Percentiles rank a stretch among this genome's conserved stretches.
Conservation (phyloP, 2,113 vertebrate species). For the Prietella phreatophila region DNA sequence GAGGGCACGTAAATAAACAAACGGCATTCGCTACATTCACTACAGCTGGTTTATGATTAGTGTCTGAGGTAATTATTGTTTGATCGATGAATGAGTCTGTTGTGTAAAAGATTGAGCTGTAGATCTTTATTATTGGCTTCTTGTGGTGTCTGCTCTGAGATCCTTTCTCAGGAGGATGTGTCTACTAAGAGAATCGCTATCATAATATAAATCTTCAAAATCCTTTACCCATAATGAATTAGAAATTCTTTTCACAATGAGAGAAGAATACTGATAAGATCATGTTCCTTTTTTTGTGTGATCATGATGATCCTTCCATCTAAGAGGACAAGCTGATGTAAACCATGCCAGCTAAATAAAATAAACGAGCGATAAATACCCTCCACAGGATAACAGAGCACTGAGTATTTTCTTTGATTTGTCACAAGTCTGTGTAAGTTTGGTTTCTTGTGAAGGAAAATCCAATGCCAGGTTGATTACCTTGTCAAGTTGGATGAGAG, state of each 20-base stretch:
- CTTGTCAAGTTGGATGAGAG: background rate
- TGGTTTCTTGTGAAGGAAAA: background rate
- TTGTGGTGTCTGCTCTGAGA: background rate
- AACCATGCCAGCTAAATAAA: no score
- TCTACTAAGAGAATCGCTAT: background rate
- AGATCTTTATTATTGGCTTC: background rate
- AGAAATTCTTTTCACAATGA: background rate
- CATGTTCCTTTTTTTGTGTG: no score
- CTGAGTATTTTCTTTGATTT: background rate
- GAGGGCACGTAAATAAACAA: background rate
- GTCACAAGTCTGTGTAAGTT: background rate
- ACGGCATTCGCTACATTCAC: conserved; percentile 55
- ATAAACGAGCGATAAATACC: no score
- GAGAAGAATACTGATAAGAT: no score
- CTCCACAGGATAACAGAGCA: no score
- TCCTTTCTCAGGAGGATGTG: background rate
- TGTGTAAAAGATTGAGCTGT: conserved; percentile 47
- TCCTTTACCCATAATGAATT: background rate
- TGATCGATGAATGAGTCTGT: conserved; percentile 73
- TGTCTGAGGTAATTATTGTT: conserved; percentile 75
- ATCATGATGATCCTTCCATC: no score
- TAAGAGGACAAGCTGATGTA: no score
- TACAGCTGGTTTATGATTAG: conserved; percentile 75
- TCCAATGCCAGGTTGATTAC: background rate
- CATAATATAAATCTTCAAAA: background rate